Evolutionary conservation across 2,113 vertebrate species (phyloP).

Genomic region (Epinephelus cyanopodus): DNA sequence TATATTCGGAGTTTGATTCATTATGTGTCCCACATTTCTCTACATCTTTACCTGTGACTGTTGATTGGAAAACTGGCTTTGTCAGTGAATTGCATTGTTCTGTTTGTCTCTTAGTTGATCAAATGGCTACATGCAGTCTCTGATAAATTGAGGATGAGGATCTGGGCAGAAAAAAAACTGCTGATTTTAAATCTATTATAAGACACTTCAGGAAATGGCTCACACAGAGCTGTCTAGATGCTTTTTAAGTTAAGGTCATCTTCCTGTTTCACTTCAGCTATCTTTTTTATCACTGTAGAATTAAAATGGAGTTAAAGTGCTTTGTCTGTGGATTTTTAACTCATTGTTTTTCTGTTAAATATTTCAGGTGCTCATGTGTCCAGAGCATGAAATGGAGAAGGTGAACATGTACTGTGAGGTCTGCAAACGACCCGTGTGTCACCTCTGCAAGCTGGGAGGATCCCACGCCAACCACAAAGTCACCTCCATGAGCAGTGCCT

Average conservation of each 20-base stretch:
- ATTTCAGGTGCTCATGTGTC: conserved; percentile 95
- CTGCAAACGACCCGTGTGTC: conserved; percentile 95
- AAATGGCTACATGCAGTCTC: not conserved
- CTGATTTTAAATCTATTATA: conserved; percentile 52
- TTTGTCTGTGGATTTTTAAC: conserved; percentile 6
- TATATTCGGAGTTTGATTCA: not conserved
- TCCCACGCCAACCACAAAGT: conserved; percentile 95
- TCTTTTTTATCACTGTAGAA: not conserved
- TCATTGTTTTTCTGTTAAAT: conserved; percentile 11
- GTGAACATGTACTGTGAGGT: conserved; percentile 99
- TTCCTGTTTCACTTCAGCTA: conserved; percentile 63
- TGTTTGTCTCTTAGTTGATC: not conserved
- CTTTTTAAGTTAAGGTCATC: not conserved
- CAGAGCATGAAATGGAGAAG: conserved; percentile 97
- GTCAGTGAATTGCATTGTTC: not conserved
- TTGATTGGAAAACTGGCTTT: not conserved
- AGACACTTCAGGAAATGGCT: conserved; percentile 43
- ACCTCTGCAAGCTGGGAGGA: conserved; percentile 95
- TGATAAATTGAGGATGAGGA: not conserved
- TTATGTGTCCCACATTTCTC: not conserved
- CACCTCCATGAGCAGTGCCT: conserved; percentile 95
- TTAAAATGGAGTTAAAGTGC: not conserved
- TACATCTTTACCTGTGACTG: not conserved
- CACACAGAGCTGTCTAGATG: conserved; percentile 10
- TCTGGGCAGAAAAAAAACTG: conserved; percentile 26